Percentiles rank a stretch among this genome's conserved stretches.
phyloP scores from a whole-genome alignment of 2,888 invertebrate species.

The Agonum fuliginosum region DNA sequence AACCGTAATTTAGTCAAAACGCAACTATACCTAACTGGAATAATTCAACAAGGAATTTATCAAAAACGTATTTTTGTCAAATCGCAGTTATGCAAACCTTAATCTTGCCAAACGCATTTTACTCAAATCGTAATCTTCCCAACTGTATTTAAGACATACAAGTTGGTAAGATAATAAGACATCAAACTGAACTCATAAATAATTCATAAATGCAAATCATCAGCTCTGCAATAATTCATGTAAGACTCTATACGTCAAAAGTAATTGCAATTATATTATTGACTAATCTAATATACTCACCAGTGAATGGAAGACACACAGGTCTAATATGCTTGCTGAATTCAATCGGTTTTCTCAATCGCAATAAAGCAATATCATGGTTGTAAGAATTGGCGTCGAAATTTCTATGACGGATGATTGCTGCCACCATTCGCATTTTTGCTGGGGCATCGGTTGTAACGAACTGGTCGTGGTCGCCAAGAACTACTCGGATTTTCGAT shows the following conservation, averaged over 20 bases:
- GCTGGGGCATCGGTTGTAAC: slow-evolving; percentile 85
- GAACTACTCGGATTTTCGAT: slow-evolving; percentile 87
- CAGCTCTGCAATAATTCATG: neutral
- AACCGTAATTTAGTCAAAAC: too few species aligned
- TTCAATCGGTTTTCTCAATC: slow-evolving; percentile 84
- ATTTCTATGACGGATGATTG: slow-evolving; percentile 86
- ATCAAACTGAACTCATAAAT: slow-evolving; percentile 17
- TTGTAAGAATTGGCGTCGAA: slow-evolving; percentile 91
- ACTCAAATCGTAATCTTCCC: too few species aligned
- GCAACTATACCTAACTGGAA: too few species aligned
- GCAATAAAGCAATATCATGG: slow-evolving; percentile 88
- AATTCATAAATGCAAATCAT: slow-evolving; percentile 38
- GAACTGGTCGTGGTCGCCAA: slow-evolving; percentile 90
- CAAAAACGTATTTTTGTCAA: too few species aligned
- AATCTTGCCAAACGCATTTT: too few species aligned
- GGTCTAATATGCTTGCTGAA: slow-evolving; percentile 86
- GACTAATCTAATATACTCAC: slow-evolving; percentile 71
- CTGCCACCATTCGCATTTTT: slow-evolving; percentile 87
- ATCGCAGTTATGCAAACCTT: too few species aligned
- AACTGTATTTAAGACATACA: too few species aligned
- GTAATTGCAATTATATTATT: neutral
- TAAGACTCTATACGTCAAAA: neutral
- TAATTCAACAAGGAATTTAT: too few species aligned
- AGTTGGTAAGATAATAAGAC: too few species aligned
- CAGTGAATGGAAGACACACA: slow-evolving; percentile 84